Evolutionary conservation across 2,113 vertebrate species (phyloP).

Genomic region (Desmodus rotundus): DNA sequence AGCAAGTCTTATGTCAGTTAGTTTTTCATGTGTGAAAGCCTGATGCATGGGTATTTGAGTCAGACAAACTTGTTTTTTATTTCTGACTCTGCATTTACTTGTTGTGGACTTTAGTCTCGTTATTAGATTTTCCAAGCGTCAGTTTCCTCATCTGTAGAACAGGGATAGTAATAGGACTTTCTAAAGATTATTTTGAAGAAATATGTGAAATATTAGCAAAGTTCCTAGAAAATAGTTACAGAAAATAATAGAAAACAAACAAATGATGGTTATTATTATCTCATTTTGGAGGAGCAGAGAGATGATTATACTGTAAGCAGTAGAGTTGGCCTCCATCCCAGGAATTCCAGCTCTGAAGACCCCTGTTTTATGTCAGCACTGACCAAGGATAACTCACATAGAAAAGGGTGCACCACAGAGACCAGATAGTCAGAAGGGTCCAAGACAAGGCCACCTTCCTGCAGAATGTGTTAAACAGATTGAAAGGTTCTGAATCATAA

Average conservation of each 20-base stretch:
- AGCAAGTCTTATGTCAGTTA: background rate
- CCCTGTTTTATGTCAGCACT: background rate
- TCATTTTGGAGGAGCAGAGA: background rate
- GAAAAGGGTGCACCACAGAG: background rate
- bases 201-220: background rate
- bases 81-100: background rate
- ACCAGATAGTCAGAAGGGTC: background rate
- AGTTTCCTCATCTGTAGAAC: background rate
- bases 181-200: background rate
- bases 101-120: background rate
- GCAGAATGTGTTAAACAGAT: background rate
- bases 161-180: background rate
- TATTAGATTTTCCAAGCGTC: background rate
- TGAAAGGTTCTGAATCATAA: background rate
- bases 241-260: background rate
- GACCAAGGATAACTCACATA: background rate
- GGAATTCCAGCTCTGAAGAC: background rate
- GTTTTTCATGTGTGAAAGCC: background rate
- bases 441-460: background rate
- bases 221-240: background rate
- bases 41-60: background rate
- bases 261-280: background rate
- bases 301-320: background rate
- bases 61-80: background rate
- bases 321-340: background rate